Conservation (phyloP, 2,888 invertebrate genomes). For the Netelia fuscicornis region DNA sequence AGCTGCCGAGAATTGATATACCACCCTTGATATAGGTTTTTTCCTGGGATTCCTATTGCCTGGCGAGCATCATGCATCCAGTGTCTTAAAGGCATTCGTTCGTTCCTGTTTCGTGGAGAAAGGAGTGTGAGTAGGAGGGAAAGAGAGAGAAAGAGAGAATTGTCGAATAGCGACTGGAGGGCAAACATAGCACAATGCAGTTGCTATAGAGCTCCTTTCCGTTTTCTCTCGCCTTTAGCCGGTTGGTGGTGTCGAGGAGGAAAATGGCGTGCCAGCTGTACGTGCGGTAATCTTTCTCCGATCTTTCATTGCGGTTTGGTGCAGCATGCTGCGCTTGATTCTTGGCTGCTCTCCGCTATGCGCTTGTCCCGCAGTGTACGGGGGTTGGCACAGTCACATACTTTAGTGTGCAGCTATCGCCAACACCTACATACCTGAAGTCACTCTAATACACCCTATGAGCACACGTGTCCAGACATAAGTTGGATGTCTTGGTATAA, state of each 20-base stretch:
- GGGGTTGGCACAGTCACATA: slow-evolving; percentile 39
- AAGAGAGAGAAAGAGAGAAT: slow-evolving; percentile 30
- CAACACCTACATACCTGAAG: background rate
- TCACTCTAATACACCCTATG: slow-evolving; percentile 24
- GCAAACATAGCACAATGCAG: slow-evolving; percentile 66
- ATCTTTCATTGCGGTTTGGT: slow-evolving; percentile 77
- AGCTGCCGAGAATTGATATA: slow-evolving; percentile 53
- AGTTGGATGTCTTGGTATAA: slow-evolving; percentile 5
- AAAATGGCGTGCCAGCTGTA: slow-evolving; percentile 74
- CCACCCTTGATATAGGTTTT: slow-evolving; percentile 43
- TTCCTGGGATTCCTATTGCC: slow-evolving; percentile 27
- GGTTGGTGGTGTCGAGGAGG: slow-evolving; percentile 59
- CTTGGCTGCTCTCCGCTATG: slow-evolving; percentile 42
- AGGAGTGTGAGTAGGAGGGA: slow-evolving; percentile 50
- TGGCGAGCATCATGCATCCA: slow-evolving; percentile 56
- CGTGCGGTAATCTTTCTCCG: slow-evolving; percentile 80
- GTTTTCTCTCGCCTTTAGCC: slow-evolving; percentile 25
- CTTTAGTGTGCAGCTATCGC: slow-evolving; percentile 43
- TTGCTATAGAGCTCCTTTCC: slow-evolving; percentile 63
- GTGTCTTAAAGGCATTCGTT: slow-evolving; percentile 53
- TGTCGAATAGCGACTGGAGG: slow-evolving; percentile 44
- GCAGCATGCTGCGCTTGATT: slow-evolving; percentile 56
- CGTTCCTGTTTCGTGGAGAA: slow-evolving; percentile 21
- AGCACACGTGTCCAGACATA: slow-evolving; percentile 2
- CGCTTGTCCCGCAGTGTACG: slow-evolving; percentile 31